A percentile compares a stretch with the other conserved stretches of the same genome.
phyloP scores from a whole-genome alignment of 35 echinoderm and acorn worm species.

The Amphiura filiformis region DNA sequence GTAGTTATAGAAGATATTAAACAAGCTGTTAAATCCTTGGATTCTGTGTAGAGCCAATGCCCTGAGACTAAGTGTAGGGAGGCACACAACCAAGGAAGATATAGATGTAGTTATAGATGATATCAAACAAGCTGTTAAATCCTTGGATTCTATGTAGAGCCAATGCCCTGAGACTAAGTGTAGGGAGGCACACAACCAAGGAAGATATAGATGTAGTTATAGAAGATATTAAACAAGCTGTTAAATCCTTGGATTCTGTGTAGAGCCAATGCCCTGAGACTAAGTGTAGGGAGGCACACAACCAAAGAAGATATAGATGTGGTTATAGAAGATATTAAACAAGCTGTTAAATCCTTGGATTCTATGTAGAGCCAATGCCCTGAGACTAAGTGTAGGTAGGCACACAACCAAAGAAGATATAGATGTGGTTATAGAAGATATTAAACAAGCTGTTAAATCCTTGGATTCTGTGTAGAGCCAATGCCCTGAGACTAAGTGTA shows the following conservation, averaged over 20 bases:
- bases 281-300: conserved; percentile 66
- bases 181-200: conserved; percentile 55
- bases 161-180: conserved; percentile 73
- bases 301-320: conserved; percentile 50
- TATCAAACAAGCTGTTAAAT: conserved; percentile 39
- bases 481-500: conserved; percentile 69
- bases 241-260: background rate
- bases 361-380: too few species aligned
- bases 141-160: background rate
- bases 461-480: too few species aligned
- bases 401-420: conserved; percentile 55
- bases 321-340: conserved; percentile 47
- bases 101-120: conserved; percentile 54
- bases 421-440: conserved; percentile 45
- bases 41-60: conserved; percentile 60
- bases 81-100: conserved; percentile 52
- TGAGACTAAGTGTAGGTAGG: conserved; percentile 66
- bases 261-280: conserved; percentile 60
- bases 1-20: conserved; percentile 43
- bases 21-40: conserved; percentile 23
- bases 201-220: conserved; percentile 54
- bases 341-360: conserved; percentile 19
- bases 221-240: conserved; percentile 48
- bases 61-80: conserved; percentile 62
- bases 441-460: conserved; percentile 34